Base-by-base conservation (phyloP, 2,797 vertebrate genomes). In the Microctenopoma lineatum region DNA sequence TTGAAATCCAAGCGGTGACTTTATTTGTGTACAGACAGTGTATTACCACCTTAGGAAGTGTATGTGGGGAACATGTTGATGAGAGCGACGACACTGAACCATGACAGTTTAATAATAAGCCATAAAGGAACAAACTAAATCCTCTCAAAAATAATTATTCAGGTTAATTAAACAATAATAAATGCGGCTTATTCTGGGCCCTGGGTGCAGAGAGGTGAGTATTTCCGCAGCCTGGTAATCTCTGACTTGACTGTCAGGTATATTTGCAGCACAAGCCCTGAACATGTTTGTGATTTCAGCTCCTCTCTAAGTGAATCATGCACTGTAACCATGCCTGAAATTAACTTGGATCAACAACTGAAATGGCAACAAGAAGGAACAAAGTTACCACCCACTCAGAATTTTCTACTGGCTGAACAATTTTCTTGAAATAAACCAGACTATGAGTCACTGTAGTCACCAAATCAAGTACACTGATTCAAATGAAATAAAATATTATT, bases 201-300 rank as follows among this genome's bases (percentile, higher is more conserved):
- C 63, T 70, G 70, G 48, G 52, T 26, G 48, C 18, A 52, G 48
- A 51, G 59, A 72, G 48, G 44, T 47, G 25, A 68, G 66, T 27
- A 46, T 27, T 63, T 65, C 18, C 47, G 48, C 57, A 44, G 15
- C 15, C 16, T 36, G 14, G 9, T 5, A 16, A 44, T 68, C 50
- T 54, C 47, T 63, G 57, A 62, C 34, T 59, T 51, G 45, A 39
- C 26, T 70, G 51, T 57, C 51, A 67, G 48, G 13, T 32, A 55
- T 52, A 39, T 29, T 75, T 80, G 47, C 32, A 51, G 18, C 25
- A 36, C 45, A 54, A 54, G 42, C 3, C 8, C 21, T 25, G 0
- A 0, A 14, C 25, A 48, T 26, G n/a, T 54, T 52, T 66, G 5
- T 16, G 57, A 58, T 48, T 69, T 11, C n/a, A 34, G 36, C 36